These are phyloP conservation scores for Laticauda laticaudata DNA, from an alignment of 2,113 vertebrate species.

Conservation along the genomic window DNA sequence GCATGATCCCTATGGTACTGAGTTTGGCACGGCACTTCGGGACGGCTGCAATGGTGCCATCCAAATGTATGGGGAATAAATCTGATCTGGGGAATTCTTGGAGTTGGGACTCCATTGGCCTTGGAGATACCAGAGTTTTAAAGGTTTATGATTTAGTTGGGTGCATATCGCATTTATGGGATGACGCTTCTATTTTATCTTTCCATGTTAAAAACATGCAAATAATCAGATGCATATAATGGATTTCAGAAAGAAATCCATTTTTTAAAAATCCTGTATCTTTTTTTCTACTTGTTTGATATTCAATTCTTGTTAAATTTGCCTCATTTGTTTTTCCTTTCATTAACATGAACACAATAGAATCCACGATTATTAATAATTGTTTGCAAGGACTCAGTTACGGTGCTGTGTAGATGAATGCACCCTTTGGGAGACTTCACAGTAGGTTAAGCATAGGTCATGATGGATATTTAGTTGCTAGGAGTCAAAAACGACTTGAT, in stretches of 20 bases:
- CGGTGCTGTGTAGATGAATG: not conserved
- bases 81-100: not conserved
- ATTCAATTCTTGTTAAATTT: not conserved
- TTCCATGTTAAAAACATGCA: not conserved
- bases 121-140: not conserved
- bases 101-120: not conserved
- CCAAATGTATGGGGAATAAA: not conserved
- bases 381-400: not conserved
- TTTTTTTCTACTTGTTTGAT: not conserved
- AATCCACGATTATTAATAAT: not conserved
- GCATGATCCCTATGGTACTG: not conserved
- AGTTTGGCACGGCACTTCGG: not conserved
- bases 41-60: not conserved
- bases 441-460: not conserved
- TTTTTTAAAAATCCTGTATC: not conserved
- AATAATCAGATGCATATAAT: not conserved
- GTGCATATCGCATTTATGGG: not conserved
- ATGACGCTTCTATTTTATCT: not conserved
- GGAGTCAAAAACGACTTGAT: not conserved
- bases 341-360: not conserved
- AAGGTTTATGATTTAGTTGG: not conserved
- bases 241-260: not conserved
- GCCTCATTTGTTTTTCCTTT: not conserved
- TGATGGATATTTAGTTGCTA: not conserved
- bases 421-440: not conserved